Conservation (phyloP, 1,140 invertebrate genomes). For the Drosophila parvula region DNA sequence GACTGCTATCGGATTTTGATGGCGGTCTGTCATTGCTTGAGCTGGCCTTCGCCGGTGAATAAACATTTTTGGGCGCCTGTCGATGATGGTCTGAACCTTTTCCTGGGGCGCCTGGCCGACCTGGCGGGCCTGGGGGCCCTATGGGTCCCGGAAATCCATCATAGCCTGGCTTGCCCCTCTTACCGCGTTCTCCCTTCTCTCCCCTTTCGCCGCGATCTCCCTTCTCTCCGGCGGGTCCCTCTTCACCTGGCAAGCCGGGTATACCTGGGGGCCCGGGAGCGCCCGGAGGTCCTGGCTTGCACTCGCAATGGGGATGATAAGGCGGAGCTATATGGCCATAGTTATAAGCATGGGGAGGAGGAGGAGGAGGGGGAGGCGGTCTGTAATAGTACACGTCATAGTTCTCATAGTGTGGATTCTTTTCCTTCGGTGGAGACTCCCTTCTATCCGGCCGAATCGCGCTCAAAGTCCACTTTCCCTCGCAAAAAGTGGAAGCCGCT, state of each 20-base stretch:
- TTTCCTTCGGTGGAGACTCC: conserved; percentile 5
- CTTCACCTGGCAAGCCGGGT: conserved; percentile 16
- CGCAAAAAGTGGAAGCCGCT: conserved; percentile 25
- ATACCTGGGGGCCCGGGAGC: conserved; percentile 30
- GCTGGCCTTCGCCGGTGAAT: conserved; percentile 13
- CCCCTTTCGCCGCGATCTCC: conserved; percentile 34
- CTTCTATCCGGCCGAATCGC: background rate
- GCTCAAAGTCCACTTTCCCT: conserved; percentile 19
- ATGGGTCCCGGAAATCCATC: conserved; percentile 22
- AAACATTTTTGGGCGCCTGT: conserved; percentile 10
- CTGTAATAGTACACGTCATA: conserved; percentile 31
- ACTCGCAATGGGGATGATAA: conserved; percentile 17
- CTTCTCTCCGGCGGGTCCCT: conserved; percentile 23
- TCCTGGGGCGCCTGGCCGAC: background rate
- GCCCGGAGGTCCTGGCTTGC: conserved; percentile 31
- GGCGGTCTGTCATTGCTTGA: background rate
- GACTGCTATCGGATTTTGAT: conserved; percentile 8
- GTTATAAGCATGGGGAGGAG: background rate
- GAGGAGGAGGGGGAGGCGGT: background rate
- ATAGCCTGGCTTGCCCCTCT: conserved; percentile 18
- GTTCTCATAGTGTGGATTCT: background rate
- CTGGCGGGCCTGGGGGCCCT: conserved; percentile 18
- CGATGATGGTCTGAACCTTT: background rate
- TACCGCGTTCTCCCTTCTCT: conserved; percentile 19
- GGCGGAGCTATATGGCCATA: background rate